phyloP scores from a whole-genome alignment of 2,113 vertebrate species.

The Albula glossodonta region DNA sequence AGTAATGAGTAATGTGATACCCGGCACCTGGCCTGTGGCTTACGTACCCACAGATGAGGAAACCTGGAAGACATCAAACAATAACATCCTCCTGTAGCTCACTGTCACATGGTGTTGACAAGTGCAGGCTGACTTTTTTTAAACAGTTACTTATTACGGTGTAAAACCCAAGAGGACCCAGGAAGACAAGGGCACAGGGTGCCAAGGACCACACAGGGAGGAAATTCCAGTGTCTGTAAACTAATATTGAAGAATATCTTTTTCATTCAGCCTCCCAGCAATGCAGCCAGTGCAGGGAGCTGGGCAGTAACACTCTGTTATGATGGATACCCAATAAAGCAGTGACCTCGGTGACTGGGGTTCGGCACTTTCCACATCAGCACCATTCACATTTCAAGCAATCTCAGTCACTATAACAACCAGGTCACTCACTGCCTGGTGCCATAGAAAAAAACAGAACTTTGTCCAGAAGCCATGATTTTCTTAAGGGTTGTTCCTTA shows the following conservation, averaged over 20 bases:
- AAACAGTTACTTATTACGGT: not conserved
- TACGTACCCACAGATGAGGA: not conserved
- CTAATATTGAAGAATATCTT: not conserved
- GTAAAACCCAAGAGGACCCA: not conserved
- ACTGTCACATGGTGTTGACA: conserved; percentile 3
- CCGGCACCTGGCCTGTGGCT: not conserved
- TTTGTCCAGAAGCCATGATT: not conserved
- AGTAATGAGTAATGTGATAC: not conserved
- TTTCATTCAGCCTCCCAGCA: not conserved
- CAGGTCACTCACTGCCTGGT: not conserved
- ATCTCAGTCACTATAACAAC: not conserved
- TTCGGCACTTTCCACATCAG: not conserved
- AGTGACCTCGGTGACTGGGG: not conserved
- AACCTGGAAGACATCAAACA: conserved; percentile 5
- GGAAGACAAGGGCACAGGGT: not conserved
- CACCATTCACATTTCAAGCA: not conserved
- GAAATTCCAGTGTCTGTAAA: not conserved
- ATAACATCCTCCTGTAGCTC: not conserved
- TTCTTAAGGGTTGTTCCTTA: not conserved
- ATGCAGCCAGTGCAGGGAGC: not conserved
- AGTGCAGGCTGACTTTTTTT: not conserved
- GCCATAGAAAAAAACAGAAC: not conserved
- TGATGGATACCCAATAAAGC: not conserved
- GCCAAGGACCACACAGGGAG: not conserved
- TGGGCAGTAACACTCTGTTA: not conserved